Percentiles rank a stretch among this genome's conserved stretches.
These are phyloP conservation scores for Bolinopsis microptera DNA, from an alignment of 37 sponge, comb jelly and placozoan genomes.

Conservation along the genomic window DNA sequence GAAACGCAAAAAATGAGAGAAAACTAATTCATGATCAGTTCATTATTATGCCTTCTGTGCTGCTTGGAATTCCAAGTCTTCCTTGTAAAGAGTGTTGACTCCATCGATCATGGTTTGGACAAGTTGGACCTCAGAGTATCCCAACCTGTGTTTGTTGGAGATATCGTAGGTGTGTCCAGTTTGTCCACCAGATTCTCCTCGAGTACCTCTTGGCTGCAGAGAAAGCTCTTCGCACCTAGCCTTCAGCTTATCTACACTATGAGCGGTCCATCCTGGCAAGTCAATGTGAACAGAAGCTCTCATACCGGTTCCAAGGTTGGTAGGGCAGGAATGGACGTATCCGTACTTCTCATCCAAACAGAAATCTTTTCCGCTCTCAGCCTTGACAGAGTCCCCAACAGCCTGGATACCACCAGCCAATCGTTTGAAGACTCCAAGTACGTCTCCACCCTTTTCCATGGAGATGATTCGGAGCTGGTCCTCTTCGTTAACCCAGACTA, in stretches of 20 bases:
- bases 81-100: slow-evolving; percentile 79
- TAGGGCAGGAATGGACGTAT: slow-evolving; percentile 84
- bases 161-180: slow-evolving; percentile 64
- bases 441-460: slow-evolving; percentile 88
- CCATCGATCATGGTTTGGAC: slow-evolving; percentile 87
- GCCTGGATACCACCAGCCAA: slow-evolving; percentile 69
- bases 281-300: slow-evolving; percentile 82
- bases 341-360: slow-evolving; percentile 84
- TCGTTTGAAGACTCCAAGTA: slow-evolving; percentile 69
- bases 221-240: slow-evolving; percentile 60
- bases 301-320: slow-evolving; percentile 91
- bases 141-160: slow-evolving; percentile 65
- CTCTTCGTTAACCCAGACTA: slow-evolving; percentile 87
- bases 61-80: slow-evolving; percentile 38
- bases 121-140: slow-evolving; percentile 65
- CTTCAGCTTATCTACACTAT: slow-evolving; percentile 58
- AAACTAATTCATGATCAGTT: background rate
- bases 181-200: slow-evolving; percentile 46
- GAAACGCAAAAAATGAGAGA: background rate
- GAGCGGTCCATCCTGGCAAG: slow-evolving; percentile 70
- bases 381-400: slow-evolving; percentile 68
- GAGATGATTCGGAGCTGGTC: slow-evolving; percentile 92
- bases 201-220: slow-evolving; percentile 59
- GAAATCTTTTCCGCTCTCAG: slow-evolving; percentile 69
- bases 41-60: background rate